Base-by-base conservation (phyloP, 1,140 invertebrate species). In the Ceratoteleas bidentatus region DNA sequence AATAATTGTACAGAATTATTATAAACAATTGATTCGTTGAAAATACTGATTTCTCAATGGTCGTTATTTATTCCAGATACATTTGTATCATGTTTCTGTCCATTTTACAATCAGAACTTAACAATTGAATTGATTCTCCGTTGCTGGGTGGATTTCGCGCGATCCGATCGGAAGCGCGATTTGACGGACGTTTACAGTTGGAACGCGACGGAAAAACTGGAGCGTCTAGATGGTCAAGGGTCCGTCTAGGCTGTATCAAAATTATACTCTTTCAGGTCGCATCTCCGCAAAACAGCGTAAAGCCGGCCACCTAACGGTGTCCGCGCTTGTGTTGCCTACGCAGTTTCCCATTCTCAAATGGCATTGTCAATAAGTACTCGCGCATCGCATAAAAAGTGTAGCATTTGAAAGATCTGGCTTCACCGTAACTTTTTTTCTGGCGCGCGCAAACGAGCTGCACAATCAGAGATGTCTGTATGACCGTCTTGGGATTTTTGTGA, bases 241-340 rank as follows among this genome's bases (percentile, higher is more conserved):
- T 81, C 74, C 70, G 75, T 72, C 75, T 74, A 78, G 81, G 72
- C 60, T 72, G 64, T 62, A 61, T 76, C 69, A 76, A 84, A 76
- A 79, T 80, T 65, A 76, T 73, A 80, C 81, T 76, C 66, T 84
- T 84, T 66, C 76, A 80, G 81, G 81, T 85, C 81, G 80, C 40
- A 79, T 86, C 84, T 84, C 76, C 70, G 78, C 70, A 74, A 84
- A 85, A 85, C 83, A 78, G 81, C 77, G 65, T 72, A 88, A 88
- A 88, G 86, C 86, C 87, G 87, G 87, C 87, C 87, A 88, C 69
- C 70, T 88, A 88, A 88, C 87, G 87, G 87, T 87, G 82, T 81
- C 61, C 69, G 57, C 62, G 68, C 32, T 79, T 81, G 73, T 81
- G 58, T 84, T 80, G 74, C 74, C 80, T 69, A 74, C 73, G 83